Conservation (phyloP, 2,888 invertebrate genomes). For the Diloba caeruleocephala region DNA sequence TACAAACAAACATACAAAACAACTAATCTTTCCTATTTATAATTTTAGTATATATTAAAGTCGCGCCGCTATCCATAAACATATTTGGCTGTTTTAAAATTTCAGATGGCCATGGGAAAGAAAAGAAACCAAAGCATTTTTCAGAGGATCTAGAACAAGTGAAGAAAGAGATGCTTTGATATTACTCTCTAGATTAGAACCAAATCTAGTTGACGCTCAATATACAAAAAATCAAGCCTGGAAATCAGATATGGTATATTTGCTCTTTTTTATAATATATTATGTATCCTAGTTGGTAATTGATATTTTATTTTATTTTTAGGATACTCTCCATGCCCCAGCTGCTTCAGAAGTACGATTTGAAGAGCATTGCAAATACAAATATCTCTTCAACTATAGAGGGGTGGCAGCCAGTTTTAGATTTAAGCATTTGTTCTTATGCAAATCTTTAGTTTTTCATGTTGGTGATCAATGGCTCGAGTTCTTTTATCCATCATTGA, state of each 20-base stretch:
- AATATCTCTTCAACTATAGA: conserved; percentile 98
- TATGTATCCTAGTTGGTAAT: not conserved
- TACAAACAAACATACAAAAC: too few species aligned
- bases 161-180: conserved; percentile 96
- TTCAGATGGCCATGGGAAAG: conserved; percentile 92
- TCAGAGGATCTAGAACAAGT: conserved; percentile 98
- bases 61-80: too few species aligned
- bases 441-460: conserved; percentile 97
- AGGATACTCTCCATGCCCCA: conserved; percentile 95
- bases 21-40: too few species aligned
- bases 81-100: too few species aligned
- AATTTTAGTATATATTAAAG: too few species aligned
- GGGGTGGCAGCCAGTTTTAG: conserved; percentile 99
- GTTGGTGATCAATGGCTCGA: conserved; percentile 98
- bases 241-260: conserved; percentile 94
- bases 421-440: conserved; percentile 98
- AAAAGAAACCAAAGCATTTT: conserved; percentile 93
- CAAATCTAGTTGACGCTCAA: conserved; percentile 95
- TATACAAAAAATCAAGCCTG: conserved; percentile 99
- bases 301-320: conserved; percentile 50
- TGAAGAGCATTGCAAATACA: conserved; percentile 97
- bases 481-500: conserved; percentile 97
- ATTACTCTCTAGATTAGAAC: conserved; percentile 92
- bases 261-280: not conserved
- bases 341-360: conserved; percentile 96